Conservation (phyloP, 2,113 vertebrate species). For the Phalacrocorax carbo region DNA sequence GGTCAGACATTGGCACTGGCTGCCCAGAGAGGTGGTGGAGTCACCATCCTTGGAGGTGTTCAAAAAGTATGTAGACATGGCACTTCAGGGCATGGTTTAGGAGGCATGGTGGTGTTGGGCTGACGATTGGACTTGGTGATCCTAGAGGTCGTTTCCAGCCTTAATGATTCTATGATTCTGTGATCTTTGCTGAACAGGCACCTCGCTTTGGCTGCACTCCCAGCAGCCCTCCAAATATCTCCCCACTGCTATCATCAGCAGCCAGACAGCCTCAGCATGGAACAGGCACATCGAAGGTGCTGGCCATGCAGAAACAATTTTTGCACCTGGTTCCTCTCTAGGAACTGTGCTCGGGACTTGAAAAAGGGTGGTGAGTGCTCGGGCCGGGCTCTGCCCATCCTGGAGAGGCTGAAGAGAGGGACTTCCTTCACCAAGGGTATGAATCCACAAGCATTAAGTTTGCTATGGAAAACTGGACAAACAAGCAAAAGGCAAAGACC, state of each 20-base stretch:
- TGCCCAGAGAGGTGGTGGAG: too few species aligned
- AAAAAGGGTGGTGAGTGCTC: not conserved
- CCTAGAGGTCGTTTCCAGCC: too few species aligned
- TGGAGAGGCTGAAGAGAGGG: not conserved
- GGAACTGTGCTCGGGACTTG: not conserved
- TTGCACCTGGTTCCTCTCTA: not conserved
- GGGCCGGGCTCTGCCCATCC: not conserved
- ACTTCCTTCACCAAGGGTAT: not conserved
- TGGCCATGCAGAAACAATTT: not conserved
- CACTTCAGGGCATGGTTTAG: too few species aligned
- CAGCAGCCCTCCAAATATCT: not conserved
- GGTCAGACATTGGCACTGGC: too few species aligned
- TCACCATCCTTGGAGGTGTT: too few species aligned
- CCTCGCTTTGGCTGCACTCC: rapidly evolving
- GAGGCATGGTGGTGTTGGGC: too few species aligned
- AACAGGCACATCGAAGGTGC: rapidly evolving
- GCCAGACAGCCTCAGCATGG: not conserved
- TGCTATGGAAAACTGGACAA: not conserved
- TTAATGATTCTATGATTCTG: too few species aligned
- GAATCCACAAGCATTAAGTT: not conserved
- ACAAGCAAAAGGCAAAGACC: not conserved
- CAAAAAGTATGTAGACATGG: too few species aligned
- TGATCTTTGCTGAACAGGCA: not conserved
- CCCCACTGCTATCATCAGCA: not conserved
- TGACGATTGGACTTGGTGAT: too few species aligned